A percentile compares a stretch with the other conserved stretches of the same genome.
These are phyloP conservation scores for Poecile montanus DNA, from an alignment of 2,797 vertebrate genomes.

Conservation along the genomic window DNA sequence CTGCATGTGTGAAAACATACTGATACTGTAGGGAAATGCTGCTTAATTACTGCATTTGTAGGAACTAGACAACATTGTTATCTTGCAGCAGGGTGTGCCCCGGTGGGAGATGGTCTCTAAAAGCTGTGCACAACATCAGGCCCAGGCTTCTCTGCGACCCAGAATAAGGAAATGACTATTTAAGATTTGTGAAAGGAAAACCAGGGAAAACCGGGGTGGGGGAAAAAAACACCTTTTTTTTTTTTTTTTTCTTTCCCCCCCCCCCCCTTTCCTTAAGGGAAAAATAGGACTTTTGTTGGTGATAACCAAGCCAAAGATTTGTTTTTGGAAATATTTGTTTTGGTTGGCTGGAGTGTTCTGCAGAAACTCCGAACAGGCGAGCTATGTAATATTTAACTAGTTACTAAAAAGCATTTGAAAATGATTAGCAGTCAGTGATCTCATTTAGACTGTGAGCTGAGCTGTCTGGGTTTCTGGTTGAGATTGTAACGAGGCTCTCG, in stretches of 20 bases:
- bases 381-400: background rate
- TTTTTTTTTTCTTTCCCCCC: background rate
- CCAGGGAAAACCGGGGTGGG: background rate
- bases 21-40: background rate
- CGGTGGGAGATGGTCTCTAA: background rate
- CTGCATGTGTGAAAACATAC: background rate
- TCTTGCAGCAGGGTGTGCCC: background rate
- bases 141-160: background rate
- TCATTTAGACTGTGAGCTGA: rapidly evolving
- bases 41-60: background rate
- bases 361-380: background rate
- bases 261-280: too few species aligned
- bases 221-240: too few species aligned
- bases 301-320: background rate
- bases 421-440: background rate
- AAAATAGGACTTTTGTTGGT: background rate
- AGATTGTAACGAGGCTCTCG: rapidly evolving
- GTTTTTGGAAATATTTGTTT: background rate
- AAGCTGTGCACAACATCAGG: background rate
- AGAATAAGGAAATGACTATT: background rate
- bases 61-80: background rate
- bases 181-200: background rate
- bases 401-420: background rate
- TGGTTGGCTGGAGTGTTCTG: background rate
- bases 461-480: rapidly evolving